phyloP scores from a whole-genome alignment of 2,113 vertebrate genomes.

The Nothocercus nigrocapillus region DNA sequence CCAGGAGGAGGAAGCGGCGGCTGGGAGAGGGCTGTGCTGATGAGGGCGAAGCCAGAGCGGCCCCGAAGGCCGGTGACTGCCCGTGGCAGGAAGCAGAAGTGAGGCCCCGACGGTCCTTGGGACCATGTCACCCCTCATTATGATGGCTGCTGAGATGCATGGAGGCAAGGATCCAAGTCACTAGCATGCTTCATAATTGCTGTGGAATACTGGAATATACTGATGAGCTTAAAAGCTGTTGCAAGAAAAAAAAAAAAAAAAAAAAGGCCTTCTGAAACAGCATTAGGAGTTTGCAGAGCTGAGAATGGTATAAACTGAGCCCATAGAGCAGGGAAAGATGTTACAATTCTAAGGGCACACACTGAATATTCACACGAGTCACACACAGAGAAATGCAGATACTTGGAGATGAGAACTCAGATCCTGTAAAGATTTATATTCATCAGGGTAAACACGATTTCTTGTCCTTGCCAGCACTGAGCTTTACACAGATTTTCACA shows the following conservation, averaged over 20 bases:
- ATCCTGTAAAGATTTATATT: conserved; percentile 6
- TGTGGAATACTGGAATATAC: not conserved
- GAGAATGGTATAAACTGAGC: not conserved
- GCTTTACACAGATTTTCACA: not conserved
- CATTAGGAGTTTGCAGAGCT: not conserved
- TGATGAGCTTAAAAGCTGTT: not conserved
- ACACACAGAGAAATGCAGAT: not conserved
- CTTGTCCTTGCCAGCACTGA: conserved; percentile 12
- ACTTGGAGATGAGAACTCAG: not conserved
- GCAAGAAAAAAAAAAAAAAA: not conserved
- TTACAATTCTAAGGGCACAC: not conserved
- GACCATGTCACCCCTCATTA: not conserved
- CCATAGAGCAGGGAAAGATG: not conserved
- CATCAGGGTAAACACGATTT: not conserved
- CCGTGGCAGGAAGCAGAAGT: not conserved
- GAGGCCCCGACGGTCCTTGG: not conserved
- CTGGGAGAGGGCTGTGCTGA: not conserved
- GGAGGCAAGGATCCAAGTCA: not conserved
- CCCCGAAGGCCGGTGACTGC: not conserved
- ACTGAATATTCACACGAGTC: not conserved
- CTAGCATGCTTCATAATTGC: not conserved
- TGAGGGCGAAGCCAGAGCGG: accelerated
- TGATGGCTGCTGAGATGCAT: not conserved
- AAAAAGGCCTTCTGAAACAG: not conserved
- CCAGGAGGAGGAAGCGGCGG: not conserved